Evolutionary conservation across 2,113 vertebrate species (phyloP).

Genomic region (Nycticryphes semicollaris): DNA sequence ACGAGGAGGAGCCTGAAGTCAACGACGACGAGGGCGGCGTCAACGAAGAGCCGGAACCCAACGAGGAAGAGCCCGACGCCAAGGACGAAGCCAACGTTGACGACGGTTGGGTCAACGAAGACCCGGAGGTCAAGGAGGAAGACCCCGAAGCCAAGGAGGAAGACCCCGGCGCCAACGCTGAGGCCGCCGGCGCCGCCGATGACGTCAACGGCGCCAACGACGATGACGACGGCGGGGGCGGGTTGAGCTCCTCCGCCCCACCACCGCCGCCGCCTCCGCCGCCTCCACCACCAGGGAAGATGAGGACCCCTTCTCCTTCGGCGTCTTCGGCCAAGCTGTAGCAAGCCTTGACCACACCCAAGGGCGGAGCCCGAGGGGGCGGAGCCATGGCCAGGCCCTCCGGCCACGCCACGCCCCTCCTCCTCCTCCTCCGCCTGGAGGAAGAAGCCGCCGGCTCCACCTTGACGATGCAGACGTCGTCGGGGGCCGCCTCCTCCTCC

Average conservation of each 20-base stretch:
- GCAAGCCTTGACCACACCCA: slow-evolving; percentile 72
- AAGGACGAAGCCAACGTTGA: too few relatives aligned
- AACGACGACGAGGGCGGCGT: too few relatives aligned
- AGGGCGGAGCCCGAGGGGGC: not conserved
- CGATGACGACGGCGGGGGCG: not conserved
- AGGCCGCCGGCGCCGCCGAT: not conserved
- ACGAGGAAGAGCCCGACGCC: too few relatives aligned
- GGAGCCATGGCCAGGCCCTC: not conserved
- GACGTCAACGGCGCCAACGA: not conserved
- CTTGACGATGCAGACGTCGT: slow-evolving; percentile 79
- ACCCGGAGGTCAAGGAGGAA: too few relatives aligned
- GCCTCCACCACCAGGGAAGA: slow-evolving; percentile 54
- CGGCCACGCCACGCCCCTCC: not conserved
- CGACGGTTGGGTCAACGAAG: too few relatives aligned
- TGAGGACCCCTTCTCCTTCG: slow-evolving; percentile 64
- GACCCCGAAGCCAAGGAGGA: too few relatives aligned
- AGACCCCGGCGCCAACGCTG: too few relatives aligned
- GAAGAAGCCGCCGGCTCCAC: slow-evolving; percentile 45
- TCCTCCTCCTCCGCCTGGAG: too few relatives aligned
- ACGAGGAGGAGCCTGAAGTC: too few relatives aligned
- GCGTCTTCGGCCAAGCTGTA: slow-evolving; percentile 71
- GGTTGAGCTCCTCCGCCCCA: too few relatives aligned
- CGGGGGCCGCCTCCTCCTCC: slow-evolving; percentile 72
- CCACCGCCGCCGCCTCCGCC: too few relatives aligned
- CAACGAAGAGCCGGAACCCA: too few relatives aligned